A percentile compares a stretch with the other conserved stretches of the same genome.
phyloP scores from a whole-genome alignment of 2,797 vertebrate genomes.

The Synaphobranchus kaupii region DNA sequence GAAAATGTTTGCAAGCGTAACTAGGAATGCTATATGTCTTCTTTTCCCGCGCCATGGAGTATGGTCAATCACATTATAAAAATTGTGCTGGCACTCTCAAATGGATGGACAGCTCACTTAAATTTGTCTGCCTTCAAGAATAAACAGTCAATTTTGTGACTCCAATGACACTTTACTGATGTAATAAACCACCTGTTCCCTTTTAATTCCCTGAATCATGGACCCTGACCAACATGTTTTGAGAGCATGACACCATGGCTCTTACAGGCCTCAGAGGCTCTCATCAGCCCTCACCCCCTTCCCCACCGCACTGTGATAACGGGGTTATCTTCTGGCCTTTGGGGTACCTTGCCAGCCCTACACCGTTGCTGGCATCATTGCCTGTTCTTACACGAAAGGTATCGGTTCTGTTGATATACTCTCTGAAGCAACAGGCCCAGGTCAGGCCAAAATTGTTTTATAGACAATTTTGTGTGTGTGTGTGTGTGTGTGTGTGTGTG shows the following conservation, averaged over 20 bases:
- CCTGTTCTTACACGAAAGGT: background rate
- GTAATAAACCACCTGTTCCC: conserved; percentile 25
- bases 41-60: background rate
- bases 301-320: background rate
- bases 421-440: background rate
- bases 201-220: conserved; percentile 20
- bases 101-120: background rate
- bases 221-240: background rate
- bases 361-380: background rate
- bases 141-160: background rate
- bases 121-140: background rate
- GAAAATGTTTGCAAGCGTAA: background rate
- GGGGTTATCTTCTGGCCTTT: background rate
- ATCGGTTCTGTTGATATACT: background rate
- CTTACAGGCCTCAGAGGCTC: background rate
- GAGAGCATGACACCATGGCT: background rate
- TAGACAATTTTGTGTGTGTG: no score
- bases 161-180: background rate
- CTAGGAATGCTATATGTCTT: background rate
- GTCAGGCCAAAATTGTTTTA: no score
- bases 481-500: no score
- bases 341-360: background rate
- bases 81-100: background rate
- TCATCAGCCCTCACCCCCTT: background rate
- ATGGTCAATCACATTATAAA: background rate